A percentile compares a stretch with the other conserved stretches of the same genome.
Conservation (phyloP, 2,888 invertebrate species). For the Brachyptera risi region DNA sequence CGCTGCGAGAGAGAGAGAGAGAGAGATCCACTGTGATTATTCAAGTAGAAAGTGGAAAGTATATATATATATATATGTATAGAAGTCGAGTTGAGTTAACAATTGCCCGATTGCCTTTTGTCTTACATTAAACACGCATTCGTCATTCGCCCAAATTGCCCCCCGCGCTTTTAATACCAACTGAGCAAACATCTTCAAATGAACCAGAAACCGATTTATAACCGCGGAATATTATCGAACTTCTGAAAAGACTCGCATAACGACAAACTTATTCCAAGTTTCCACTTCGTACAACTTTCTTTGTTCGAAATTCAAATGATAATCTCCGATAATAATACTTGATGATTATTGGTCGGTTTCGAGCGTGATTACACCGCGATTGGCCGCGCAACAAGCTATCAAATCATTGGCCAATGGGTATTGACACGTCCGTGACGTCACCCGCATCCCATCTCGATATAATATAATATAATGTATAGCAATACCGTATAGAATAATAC, state of each 20-base stretch:
- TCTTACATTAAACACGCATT: constrained; percentile 43
- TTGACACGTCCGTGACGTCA: background rate
- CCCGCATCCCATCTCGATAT: constrained; percentile 1
- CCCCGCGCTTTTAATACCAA: constrained; percentile 16
- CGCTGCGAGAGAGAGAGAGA: too few species aligned
- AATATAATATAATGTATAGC: background rate
- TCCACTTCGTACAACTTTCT: constrained; percentile 1
- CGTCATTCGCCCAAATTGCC: constrained; percentile 40
- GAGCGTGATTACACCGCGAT: background rate
- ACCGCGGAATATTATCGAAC: constrained; percentile 20
- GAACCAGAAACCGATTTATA: constrained; percentile 31
- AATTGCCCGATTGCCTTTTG: constrained; percentile 43
- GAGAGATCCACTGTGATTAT: constrained; percentile 24
- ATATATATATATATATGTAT: too few species aligned
- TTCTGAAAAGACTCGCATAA: constrained; percentile 9
- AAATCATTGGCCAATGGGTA: constrained; percentile 5
- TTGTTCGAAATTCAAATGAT: constrained; percentile 8
- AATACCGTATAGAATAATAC: constrained; percentile 32
- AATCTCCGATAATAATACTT: constrained; percentile 10
- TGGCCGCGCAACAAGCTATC: constrained; percentile 10
- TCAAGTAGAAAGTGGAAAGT: constrained; percentile 17
- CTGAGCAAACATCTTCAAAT: constrained; percentile 27
- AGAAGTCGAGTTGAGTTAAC: constrained; percentile 25
- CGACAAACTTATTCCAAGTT: constrained; percentile 13
- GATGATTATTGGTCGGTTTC: constrained; percentile 13